These are phyloP conservation scores for Cephus pulcher DNA, from an alignment of 2,888 invertebrate genomes.

Conservation along the genomic window DNA sequence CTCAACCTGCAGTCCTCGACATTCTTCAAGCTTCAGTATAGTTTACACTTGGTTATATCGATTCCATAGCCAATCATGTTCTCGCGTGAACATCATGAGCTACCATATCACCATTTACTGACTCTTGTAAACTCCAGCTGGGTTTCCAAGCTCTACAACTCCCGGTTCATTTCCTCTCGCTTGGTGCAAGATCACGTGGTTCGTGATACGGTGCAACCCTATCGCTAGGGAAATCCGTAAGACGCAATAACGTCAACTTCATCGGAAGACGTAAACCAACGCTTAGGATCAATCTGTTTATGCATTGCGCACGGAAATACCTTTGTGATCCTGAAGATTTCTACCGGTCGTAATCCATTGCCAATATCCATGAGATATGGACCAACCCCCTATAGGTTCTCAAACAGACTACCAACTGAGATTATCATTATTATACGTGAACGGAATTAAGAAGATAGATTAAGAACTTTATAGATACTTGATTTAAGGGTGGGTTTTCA, in stretches of 20 bases:
- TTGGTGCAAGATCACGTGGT: neutral
- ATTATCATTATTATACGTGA: neutral
- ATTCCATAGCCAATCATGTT: neutral
- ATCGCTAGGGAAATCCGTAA: neutral
- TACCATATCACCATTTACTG: neutral
- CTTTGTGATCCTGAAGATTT: neutral
- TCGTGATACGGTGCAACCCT: neutral
- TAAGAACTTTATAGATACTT: neutral
- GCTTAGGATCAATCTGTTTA: neutral
- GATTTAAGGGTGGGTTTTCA: neutral
- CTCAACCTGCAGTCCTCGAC: neutral
- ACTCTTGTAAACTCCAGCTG: neutral
- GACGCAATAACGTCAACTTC: neutral
- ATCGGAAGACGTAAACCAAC: neutral
- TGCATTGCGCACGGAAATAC: neutral
- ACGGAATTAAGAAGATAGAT: neutral
- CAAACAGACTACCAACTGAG: neutral
- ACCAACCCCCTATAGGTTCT: neutral
- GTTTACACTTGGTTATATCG: conserved; percentile 15
- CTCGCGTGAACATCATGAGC: neutral
- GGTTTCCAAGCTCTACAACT: neutral
- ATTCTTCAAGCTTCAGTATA: conserved; percentile 21
- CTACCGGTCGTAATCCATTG: neutral
- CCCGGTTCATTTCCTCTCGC: neutral
- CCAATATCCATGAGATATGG: neutral